Conservation (phyloP, 2,888 invertebrate genomes). For the Hoplodrina blanda region DNA sequence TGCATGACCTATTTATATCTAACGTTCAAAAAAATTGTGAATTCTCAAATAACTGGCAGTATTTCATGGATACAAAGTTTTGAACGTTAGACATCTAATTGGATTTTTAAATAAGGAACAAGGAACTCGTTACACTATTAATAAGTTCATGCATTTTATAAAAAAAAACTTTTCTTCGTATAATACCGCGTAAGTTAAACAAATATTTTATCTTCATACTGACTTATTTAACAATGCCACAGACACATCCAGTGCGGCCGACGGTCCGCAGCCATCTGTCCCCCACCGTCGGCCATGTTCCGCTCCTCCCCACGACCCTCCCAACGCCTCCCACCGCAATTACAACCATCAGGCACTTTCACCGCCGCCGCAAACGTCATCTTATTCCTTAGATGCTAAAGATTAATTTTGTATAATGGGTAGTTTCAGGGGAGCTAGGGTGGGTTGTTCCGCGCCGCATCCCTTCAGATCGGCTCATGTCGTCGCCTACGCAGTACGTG, state of each 20-base stretch:
- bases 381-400: conserved; percentile 82
- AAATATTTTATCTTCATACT: conserved; percentile 18
- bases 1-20: too few relatives aligned
- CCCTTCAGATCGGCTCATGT: conserved; percentile 81
- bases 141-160: background rate
- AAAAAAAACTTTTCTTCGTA: background rate
- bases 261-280: conserved; percentile 82
- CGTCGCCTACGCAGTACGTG: conserved; percentile 84
- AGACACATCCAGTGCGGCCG: conserved; percentile 73
- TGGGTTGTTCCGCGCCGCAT: conserved; percentile 82
- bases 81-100: conserved; percentile 1
- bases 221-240: background rate
- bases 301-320: conserved; percentile 87
- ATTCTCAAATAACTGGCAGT: too few relatives aligned
- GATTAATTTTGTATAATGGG: conserved; percentile 81
- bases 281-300: conserved; percentile 86
- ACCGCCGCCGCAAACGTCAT: conserved; percentile 80
- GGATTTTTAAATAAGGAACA: background rate
- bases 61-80: conserved; percentile 7
- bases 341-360: conserved; percentile 79
- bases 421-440: conserved; percentile 71
- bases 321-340: conserved; percentile 88
- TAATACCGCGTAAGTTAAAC: background rate
- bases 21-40: too few relatives aligned
- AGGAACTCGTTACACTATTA: background rate